Base-by-base conservation (phyloP, 2,113 vertebrate species). In the Sceloporus tristichus region DNA sequence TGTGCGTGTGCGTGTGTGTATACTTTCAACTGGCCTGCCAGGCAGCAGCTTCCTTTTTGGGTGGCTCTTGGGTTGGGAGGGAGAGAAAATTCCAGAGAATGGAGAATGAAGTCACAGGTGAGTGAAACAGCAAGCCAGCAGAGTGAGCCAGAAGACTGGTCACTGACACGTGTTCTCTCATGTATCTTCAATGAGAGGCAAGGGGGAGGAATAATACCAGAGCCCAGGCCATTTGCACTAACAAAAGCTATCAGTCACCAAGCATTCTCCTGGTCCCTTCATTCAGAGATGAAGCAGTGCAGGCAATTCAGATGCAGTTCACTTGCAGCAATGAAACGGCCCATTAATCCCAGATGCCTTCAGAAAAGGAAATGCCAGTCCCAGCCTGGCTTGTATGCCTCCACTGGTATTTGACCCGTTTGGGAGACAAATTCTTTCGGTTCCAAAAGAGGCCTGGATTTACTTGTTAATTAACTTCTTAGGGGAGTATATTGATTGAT, bases 301-400 rank as follows among this genome's bases (percentile, higher is more conserved):
- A 74, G 40, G 68, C 68, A 73, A 81, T 85, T 85, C 83, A 75
- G 54, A 54, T 87, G 56, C 90, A 94, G 91, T 93, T 95, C 94
- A 93, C 93, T 95, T 38, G 92, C 93, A 83, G 94, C 94, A 94
- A 94, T 95, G 94, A 95, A 96, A 94, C 91, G 93, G 92, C 92
- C 94, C 95, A 95, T 95, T 95, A 96, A 96, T 95, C 92, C 92
- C 93, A 82, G 93, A 40, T 94, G 94, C 93, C 93, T 93, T 96
- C 94, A 94, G 94, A 94, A 95, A 96, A 90, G 93, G 91, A 95
- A 92, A 93, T 93, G 94, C 93, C 94, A 94, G 91, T 84, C 89
- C 94, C 93, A 90, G 93, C 92, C 94, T 95, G 94, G 91, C 94
- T 95, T 95, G 92, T 90, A 93, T 87, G 94, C 92, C 94, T 94